These are phyloP conservation scores for Coreoperca whiteheadi DNA, from an alignment of 2,113 vertebrate species.

Conservation along the genomic window DNA sequence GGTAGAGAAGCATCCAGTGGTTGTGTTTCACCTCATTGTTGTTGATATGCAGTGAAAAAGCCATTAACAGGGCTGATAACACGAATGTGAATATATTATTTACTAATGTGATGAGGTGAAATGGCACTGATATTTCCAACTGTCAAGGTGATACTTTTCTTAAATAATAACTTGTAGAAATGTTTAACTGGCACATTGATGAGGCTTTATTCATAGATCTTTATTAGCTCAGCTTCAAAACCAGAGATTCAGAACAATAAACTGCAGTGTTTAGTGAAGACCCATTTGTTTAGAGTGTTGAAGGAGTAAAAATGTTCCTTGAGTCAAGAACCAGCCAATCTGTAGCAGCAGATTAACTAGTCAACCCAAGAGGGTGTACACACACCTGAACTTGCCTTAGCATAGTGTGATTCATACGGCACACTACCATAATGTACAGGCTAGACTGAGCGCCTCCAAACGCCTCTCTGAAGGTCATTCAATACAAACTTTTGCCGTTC, in stretches of 20 bases:
- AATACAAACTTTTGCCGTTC: slow-evolving; percentile 38
- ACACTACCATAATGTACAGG: background rate
- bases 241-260: background rate
- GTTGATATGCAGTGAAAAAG: background rate
- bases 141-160: background rate
- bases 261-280: background rate
- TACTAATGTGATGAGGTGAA: background rate
- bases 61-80: background rate
- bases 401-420: background rate
- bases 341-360: background rate
- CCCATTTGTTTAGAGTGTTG: background rate
- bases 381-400: background rate
- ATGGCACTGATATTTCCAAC: background rate
- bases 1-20: background rate
- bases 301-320: too few relatives aligned
- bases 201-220: background rate
- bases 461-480: slow-evolving; percentile 49
- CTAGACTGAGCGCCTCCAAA: background rate
- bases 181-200: background rate
- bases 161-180: background rate
- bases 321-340: background rate
- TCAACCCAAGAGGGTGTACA: background rate
- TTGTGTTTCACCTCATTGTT: background rate
- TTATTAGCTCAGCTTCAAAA: background rate
- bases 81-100: background rate